A percentile compares a stretch with the other conserved stretches of the same genome.
Evolutionary conservation across 2,797 vertebrate species (phyloP).

Genomic region (Lepus oiostolus): DNA sequence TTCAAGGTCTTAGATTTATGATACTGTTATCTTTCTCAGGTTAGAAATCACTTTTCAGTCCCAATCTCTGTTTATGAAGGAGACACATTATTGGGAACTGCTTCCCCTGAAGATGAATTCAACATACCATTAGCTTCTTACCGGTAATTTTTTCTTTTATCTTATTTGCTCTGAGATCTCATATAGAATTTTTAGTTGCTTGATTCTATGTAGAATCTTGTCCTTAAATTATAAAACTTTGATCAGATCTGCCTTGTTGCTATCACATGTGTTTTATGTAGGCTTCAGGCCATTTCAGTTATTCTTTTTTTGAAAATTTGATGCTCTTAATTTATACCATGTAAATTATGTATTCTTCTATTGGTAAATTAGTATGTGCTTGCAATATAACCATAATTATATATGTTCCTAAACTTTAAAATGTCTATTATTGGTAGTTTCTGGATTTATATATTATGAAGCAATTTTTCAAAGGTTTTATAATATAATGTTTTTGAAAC

Average conservation of each 20-base stretch:
- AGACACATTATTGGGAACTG: slow-evolving; percentile 92
- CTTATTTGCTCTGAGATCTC: not conserved
- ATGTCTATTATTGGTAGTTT: slow-evolving; percentile 18
- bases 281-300: not conserved
- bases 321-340: not conserved
- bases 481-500: slow-evolving; percentile 2
- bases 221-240: slow-evolving; percentile 58
- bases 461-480: slow-evolving; percentile 31
- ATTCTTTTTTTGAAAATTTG: not conserved
- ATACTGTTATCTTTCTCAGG: slow-evolving; percentile 70
- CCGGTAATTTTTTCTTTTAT: slow-evolving; percentile 88
- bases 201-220: not conserved
- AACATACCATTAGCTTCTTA: slow-evolving; percentile 96
- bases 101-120: slow-evolving; percentile 94
- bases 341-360: slow-evolving; percentile 26
- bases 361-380: slow-evolving; percentile 24
- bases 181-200: slow-evolving; percentile 50
- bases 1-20: slow-evolving; percentile 37
- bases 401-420: slow-evolving; percentile 21
- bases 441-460: slow-evolving; percentile 25
- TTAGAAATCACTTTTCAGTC: slow-evolving; percentile 96
- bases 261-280: slow-evolving; percentile 12
- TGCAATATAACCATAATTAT: not conserved
- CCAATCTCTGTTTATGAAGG: slow-evolving; percentile 94
- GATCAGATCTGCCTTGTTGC: slow-evolving; percentile 14